Percentiles rank a stretch among this genome's conserved stretches.
Conservation (phyloP, 2,797 vertebrate genomes). For the Gila robusta region DNA sequence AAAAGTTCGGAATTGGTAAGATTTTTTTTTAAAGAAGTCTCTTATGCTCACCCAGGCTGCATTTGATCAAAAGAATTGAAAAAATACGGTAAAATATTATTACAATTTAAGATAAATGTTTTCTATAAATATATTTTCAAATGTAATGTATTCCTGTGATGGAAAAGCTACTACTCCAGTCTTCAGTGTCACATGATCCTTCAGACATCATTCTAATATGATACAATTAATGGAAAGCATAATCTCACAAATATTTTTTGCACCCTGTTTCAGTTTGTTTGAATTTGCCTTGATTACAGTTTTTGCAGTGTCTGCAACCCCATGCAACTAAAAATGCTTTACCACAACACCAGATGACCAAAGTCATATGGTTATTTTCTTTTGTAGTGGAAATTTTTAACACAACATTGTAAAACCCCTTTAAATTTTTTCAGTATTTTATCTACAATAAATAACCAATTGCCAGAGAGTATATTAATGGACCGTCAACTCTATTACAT, state of each 20-base stretch:
- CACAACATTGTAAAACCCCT: neutral
- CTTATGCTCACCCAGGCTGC: neutral
- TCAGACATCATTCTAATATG: neutral
- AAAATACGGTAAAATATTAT: neutral
- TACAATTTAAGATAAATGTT: neutral
- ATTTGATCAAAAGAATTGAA: neutral
- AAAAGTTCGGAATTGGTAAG: neutral
- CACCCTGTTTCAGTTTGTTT: neutral
- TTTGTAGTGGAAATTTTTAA: neutral
- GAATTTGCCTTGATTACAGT: neutral
- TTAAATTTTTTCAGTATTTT: neutral
- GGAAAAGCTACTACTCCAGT: too few relatives aligned
- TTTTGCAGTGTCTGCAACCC: neutral
- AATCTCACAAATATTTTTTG: neutral
- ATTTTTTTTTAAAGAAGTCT: neutral
- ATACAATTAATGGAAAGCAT: neutral
- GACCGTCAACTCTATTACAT: neutral
- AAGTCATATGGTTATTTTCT: neutral
- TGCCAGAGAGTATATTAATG: neutral
- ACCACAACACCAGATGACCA: neutral
- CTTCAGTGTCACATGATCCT: neutral
- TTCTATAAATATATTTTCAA: neutral
- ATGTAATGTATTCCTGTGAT: neutral
- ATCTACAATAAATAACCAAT: neutral
- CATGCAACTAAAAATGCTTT: neutral